Conservation (phyloP, 2,797 vertebrate genomes). For the Carapus acus region DNA sequence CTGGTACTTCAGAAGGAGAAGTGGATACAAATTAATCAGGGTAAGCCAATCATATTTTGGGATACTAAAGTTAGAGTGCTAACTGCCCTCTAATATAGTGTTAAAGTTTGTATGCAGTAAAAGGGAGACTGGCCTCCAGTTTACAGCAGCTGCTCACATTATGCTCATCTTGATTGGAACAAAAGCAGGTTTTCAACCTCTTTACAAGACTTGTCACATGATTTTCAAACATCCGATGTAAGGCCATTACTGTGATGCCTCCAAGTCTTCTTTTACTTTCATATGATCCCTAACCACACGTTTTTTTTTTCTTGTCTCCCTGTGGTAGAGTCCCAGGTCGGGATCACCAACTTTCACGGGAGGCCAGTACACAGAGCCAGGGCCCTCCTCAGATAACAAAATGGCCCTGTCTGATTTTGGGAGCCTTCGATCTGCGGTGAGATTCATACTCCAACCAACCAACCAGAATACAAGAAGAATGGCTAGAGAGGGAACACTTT, state of each 20-base stretch:
- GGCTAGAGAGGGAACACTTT: too few species aligned
- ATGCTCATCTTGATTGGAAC: background rate
- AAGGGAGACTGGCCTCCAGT: too few species aligned
- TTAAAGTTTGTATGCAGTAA: too few species aligned
- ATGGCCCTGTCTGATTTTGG: constrained; percentile 76
- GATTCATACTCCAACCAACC: too few species aligned
- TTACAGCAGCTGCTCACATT: background rate
- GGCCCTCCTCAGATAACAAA: constrained; percentile 72
- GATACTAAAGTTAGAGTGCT: background rate
- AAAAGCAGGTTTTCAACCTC: background rate
- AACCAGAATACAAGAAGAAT: too few species aligned
- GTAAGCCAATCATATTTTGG: constrained; percentile 63
- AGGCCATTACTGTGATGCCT: background rate
- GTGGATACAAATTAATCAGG: constrained; percentile 82
- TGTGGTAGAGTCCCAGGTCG: constrained; percentile 51
- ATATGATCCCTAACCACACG: background rate
- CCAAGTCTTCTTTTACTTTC: background rate
- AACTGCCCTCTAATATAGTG: too few species aligned
- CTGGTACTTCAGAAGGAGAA: constrained; percentile 87
- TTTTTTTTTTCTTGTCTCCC: constrained; percentile 8
- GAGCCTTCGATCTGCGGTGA: constrained; percentile 73
- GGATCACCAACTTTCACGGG: constrained; percentile 53
- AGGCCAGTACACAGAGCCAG: constrained; percentile 66
- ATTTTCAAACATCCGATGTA: background rate
- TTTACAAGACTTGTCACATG: background rate